Base-by-base conservation (phyloP, 2,888 invertebrate species). In the Drosophila melanosoma region DNA sequence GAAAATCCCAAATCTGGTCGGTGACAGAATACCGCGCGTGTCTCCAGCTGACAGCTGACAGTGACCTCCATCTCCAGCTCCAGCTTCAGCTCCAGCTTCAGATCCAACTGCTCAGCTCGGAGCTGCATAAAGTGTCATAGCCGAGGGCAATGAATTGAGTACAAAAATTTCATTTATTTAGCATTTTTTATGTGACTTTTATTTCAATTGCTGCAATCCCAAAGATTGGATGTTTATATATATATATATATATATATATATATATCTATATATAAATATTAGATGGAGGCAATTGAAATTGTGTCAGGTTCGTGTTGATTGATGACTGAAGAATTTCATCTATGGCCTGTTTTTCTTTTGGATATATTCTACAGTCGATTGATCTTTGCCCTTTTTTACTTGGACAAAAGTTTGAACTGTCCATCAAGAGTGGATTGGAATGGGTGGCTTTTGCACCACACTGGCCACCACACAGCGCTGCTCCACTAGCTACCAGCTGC, bases 251-350 rank as follows among this genome's bases (percentile, higher is more conserved):
- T 12, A 35, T 36, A 36, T 36, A 36, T 36, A 36, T 36, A 15
- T 12, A 12, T 5, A 5, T 35, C 15, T 35, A 35, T 15, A 36
- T 7, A 7, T 15, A 20, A 36, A 59, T 76, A 67, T 85, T 70
- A 61, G 76, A 79, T 81, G 87, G 87, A 88, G 82, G 77, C 84
- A 86, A 87, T 87, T 87, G 75, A 76, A 84, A 86, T 86, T 78
- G 75, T 82, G 82, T 82, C 83, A 83, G 77, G 60, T 74, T 82
- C 85, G 74, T 61, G 82, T 86, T 87, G 87, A 87, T 87, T 88
- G 87, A 87, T 87, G 90, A 86, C 83, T 81, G 71, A 59, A 77
- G 75, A 75, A 79, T 75, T 62, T 62, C 42, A 32, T 45, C 54
- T 72, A 51, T 67, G 33, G 42, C 36, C 32, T 49, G 68, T 53